These are phyloP conservation scores for Phymastichus coffea DNA, from an alignment of 1,140 invertebrate species.

Conservation along the genomic window DNA sequence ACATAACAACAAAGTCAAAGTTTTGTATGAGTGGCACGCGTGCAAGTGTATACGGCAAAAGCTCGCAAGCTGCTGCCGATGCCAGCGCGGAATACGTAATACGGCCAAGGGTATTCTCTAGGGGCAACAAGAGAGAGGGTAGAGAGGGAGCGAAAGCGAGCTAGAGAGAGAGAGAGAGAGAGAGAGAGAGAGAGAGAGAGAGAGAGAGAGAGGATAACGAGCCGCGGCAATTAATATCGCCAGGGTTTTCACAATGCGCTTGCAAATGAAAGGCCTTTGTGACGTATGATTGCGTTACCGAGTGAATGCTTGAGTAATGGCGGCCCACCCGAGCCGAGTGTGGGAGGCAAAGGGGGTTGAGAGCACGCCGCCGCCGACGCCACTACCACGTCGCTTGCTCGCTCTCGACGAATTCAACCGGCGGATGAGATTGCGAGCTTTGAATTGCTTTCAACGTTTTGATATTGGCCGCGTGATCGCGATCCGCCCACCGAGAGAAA, in stretches of 20 bases:
- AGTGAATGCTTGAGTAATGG: slow-evolving; percentile 59
- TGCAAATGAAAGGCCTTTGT: slow-evolving; percentile 60
- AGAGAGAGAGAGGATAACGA: slow-evolving; percentile 50
- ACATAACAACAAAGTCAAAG: slow-evolving; percentile 27
- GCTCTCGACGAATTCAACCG: no score
- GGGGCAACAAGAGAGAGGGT: slow-evolving; percentile 30
- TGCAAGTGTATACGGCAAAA: slow-evolving; percentile 33
- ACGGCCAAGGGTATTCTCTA: slow-evolving; percentile 30
- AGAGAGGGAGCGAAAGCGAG: slow-evolving; percentile 36
- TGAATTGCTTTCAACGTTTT: no score
- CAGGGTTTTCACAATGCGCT: slow-evolving; percentile 57
- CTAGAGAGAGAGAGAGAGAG: no score
- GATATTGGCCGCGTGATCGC: no score
- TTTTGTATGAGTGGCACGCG: slow-evolving; percentile 46
- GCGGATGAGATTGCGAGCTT: no score
- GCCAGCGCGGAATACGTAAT: slow-evolving; percentile 52
- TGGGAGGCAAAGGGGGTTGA: no score
- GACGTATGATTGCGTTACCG: slow-evolving; percentile 59
- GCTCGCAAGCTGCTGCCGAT: slow-evolving; percentile 8
- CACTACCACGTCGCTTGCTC: no score
- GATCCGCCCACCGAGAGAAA: no score
- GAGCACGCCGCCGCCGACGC: no score
- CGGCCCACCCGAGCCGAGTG: slow-evolving; percentile 41
- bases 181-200: slow-evolving; percentile 27
- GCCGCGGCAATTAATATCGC: slow-evolving; percentile 58